phyloP scores from a whole-genome alignment of 1,140 invertebrate species.

The Andricus grossulariae region DNA sequence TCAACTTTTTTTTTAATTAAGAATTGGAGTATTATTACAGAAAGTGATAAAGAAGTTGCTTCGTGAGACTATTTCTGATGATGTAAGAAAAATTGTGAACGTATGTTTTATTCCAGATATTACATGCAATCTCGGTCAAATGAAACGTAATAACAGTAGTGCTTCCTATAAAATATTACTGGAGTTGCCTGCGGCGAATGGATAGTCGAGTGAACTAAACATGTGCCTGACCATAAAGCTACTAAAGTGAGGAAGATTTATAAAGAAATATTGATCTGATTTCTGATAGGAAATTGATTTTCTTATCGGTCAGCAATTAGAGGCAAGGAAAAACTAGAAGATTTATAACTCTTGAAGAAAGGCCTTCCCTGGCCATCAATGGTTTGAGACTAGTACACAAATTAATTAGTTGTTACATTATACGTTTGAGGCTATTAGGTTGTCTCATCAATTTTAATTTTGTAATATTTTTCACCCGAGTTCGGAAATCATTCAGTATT shows the following conservation, averaged over 20 bases:
- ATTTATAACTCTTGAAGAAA: conserved; percentile 2
- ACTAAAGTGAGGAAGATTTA: conserved; percentile 10
- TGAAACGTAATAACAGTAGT: conserved; percentile 20
- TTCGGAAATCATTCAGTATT: too few relatives aligned
- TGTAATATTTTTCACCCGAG: too few relatives aligned
- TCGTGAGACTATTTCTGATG: not conserved
- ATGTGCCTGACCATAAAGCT: not conserved
- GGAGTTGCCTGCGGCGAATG: not conserved
- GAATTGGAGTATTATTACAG: conserved; percentile 4
- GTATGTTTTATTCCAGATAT: conserved; percentile 4
- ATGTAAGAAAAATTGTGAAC: conserved; percentile 6
- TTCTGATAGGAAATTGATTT: conserved; percentile 19
- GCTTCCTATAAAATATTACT: not conserved
- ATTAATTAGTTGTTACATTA: too few relatives aligned
- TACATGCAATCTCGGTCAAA: conserved; percentile 12
- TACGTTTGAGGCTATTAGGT: too few relatives aligned
- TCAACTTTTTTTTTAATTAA: not conserved
- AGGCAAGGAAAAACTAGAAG: not conserved
- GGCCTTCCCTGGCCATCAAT: not conserved
- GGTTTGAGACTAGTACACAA: not conserved
- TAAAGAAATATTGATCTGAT: conserved; percentile 14
- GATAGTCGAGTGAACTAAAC: conserved; percentile 8
- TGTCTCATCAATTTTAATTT: too few relatives aligned
- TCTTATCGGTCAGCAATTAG: conserved; percentile 11
- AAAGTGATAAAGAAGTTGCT: conserved; percentile 14